Percentiles rank a stretch among this genome's conserved stretches.
Conservation (phyloP, 2,797 vertebrate genomes). For the Potorous gilbertii region DNA sequence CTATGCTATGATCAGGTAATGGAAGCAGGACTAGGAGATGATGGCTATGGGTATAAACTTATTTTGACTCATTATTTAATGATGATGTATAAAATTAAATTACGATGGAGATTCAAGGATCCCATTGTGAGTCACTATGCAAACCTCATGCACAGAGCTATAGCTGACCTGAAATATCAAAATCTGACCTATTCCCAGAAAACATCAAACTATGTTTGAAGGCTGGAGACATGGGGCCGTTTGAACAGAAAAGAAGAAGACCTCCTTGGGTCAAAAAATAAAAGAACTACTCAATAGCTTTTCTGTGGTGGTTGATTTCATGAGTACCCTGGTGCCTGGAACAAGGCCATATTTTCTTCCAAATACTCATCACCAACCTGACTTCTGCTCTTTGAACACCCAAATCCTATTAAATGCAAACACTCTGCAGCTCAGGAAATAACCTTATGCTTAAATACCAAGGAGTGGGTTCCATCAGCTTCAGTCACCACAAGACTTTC, state of each 20-base stretch:
- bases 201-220: slow-evolving; percentile 67
- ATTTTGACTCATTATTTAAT: neutral
- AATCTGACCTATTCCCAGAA: slow-evolving; percentile 8
- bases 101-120: neutral
- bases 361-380: slow-evolving; percentile 61
- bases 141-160: neutral
- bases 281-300: neutral
- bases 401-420: slow-evolving; percentile 63
- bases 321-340: slow-evolving; percentile 15
- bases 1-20: neutral
- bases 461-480: slow-evolving; percentile 77
- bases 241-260: slow-evolving; percentile 24
- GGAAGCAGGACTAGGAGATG: neutral
- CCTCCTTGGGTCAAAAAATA: neutral
- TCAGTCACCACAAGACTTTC: slow-evolving; percentile 61
- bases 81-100: neutral
- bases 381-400: slow-evolving; percentile 60
- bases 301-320: slow-evolving; percentile 57
- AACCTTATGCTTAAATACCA: slow-evolving; percentile 74
- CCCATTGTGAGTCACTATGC: neutral
- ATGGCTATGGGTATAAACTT: neutral
- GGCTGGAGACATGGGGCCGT: slow-evolving; percentile 40
- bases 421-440: slow-evolving; percentile 66
- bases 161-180: neutral
- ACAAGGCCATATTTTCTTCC: slow-evolving; percentile 63